Evolutionary conservation across 2,797 vertebrate species (phyloP), one percentile per base, ranked within the genome.

Genomic region (Onychomys torridus): DNA sequence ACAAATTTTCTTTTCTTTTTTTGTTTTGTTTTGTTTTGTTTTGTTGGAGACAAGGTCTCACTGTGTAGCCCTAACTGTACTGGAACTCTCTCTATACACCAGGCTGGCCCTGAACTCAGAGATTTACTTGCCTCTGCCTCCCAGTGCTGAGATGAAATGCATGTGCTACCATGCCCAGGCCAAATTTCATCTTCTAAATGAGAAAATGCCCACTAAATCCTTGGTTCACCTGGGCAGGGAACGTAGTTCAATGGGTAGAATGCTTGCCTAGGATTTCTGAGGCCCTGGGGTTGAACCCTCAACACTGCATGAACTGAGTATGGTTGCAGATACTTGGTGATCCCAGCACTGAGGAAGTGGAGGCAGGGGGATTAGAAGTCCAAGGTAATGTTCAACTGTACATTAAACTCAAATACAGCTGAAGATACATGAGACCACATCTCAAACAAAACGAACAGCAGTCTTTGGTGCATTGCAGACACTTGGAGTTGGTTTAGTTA

Each of bases 111-210:
- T 2, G 2, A 73, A 40, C 71, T 73, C 71, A 73, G 21, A 73
- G 71, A 73, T 43, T 40, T 21, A 5, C 11, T 25, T 73, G n/a
- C 34, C 25, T 85, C 43, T 85, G 82, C 29, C 40, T 65, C 27
- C 82, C 59, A 84, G 29, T 65, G 61, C 43, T 49, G 19, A 85
- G 43, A 52, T 85, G 46, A 52, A 49, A 67, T 3, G 11, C 2
- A 1, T 67, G 43, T 67, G 43, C 34, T 63, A 16, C 43, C 65
- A 67, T 67, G 2, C 11, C 63, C 21, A 4, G 12, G 5, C 83
- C 57, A 93, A 40, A 21, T 89, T 71, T 88, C 1, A 75, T 78
- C 81, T 95, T 59, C 67, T 94, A 79, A 81, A n/a, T 27, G 43
- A 91, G 34, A 87, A 73, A 21, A 0, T 13, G 29, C 29, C 40